These are phyloP conservation scores for Lagopus muta DNA, from an alignment of 2,113 vertebrate genomes.

Conservation along the genomic window DNA sequence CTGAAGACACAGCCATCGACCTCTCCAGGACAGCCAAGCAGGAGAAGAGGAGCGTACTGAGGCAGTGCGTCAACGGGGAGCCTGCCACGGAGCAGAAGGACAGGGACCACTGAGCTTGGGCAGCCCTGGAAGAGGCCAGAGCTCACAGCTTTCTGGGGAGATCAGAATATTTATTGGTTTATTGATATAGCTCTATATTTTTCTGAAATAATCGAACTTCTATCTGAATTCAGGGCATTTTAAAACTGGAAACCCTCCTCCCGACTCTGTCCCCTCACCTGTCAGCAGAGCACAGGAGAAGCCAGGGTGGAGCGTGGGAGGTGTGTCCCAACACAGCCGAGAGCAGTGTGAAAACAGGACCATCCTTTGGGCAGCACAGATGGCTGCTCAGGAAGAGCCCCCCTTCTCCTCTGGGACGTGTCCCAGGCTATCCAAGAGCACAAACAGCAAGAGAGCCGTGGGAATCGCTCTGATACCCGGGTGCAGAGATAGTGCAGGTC, in stretches of 20 bases:
- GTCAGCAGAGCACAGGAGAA: neutral
- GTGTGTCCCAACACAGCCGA: neutral
- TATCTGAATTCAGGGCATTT: slow-evolving; percentile 58
- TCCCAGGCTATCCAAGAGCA: neutral
- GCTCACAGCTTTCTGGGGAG: neutral
- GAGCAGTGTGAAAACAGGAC: fast-evolving
- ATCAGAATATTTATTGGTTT: slow-evolving; percentile 60
- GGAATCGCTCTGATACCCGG: fast-evolving
- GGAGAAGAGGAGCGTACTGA: slow-evolving; percentile 70
- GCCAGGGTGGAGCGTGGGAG: neutral
- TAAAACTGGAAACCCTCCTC: neutral
- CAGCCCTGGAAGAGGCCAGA: neutral
- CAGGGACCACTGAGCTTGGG: slow-evolving; percentile 68
- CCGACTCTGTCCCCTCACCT: neutral
- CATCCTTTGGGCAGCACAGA: fast-evolving
- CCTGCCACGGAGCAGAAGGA: slow-evolving; percentile 34
- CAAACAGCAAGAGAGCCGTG: neutral
- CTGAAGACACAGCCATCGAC: slow-evolving; percentile 87
- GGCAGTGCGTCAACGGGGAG: slow-evolving; percentile 21
- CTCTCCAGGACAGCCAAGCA: slow-evolving; percentile 92
- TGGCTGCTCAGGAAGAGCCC: neutral
- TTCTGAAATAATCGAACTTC: slow-evolving; percentile 27
- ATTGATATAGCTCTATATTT: neutral
- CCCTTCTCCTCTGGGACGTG: neutral
- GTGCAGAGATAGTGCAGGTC: neutral